A percentile compares a stretch with the other conserved stretches of the same genome.
Evolutionary conservation across 2,888 invertebrate species (phyloP).

Genomic region (Tortrix viridana): DNA sequence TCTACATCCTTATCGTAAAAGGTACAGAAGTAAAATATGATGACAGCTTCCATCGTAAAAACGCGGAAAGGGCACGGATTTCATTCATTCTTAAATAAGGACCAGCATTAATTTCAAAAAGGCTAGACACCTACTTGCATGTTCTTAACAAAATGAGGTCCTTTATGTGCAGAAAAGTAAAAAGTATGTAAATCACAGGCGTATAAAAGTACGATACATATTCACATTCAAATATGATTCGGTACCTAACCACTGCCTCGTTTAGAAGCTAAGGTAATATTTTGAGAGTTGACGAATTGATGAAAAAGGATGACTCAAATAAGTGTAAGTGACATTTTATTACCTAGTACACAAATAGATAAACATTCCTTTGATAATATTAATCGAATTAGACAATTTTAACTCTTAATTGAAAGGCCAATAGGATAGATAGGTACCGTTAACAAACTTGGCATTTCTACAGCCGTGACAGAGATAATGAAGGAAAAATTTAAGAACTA

Average conservation of each 20-base stretch:
- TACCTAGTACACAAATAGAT: too few relatives aligned
- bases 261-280: not conserved
- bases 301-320: too few relatives aligned
- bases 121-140: not conserved
- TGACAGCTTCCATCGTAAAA: not conserved
- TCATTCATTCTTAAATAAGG: not conserved
- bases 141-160: not conserved
- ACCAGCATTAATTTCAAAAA: slow-evolving; percentile 1
- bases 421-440: too few relatives aligned
- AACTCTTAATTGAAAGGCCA: too few relatives aligned
- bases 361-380: too few relatives aligned
- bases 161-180: not conserved
- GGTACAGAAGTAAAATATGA: not conserved
- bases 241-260: not conserved
- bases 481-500: too few relatives aligned
- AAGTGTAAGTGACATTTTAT: too few relatives aligned
- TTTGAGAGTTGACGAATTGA: too few relatives aligned
- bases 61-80: not conserved
- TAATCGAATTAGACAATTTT: too few relatives aligned
- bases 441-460: too few relatives aligned
- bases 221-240: not conserved
- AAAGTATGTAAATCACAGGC: not conserved
- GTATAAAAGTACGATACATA: not conserved
- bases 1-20: not conserved
- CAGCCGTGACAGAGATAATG: too few relatives aligned